Evolutionary conservation across 2,888 invertebrate species (phyloP), one percentile per base, ranked within the genome.

Genomic region (Spicauda simplicius): DNA sequence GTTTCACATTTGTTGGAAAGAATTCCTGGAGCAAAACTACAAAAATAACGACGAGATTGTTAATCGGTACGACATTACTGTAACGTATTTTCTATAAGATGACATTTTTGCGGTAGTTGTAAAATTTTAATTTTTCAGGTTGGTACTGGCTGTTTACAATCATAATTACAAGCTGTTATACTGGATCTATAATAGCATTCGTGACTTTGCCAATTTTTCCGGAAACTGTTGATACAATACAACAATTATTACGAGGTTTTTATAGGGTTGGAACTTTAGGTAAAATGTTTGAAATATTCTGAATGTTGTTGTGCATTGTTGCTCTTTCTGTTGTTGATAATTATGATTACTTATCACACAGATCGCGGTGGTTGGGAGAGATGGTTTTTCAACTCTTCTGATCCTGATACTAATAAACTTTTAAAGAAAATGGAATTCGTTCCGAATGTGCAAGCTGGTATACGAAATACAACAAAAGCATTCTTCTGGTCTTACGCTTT

Each of bases 71-170:
- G 45, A 85, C 71, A 37, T 12, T 37, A 37, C 4, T 37, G 11
- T 12, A 37, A 12, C 12, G 37, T 37, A 7, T 1, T 33, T 33
- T 8, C 10, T 33, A 8, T 33, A 33, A 33, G 8, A 7, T 10
- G 1, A 33, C 33, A n/a, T n/a, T n/a, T n/a, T n/a, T 33, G 10
- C 10, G 8, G 33, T 33, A 33, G 33, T 33, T 33, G 33, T 37
- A 48, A 1, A n/a, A 25, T 60, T 59, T 14, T 0, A 2, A 12
- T 56, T 8, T 64, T 84, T 68, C 72, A 96, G 96, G 95, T 68
- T 95, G 95, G 88, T 97, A 97, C 83, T 97, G 97, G 97, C 82
- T 97, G n/a, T 97, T 97, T 76, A 97, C 97, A 3, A 97, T 97
- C 50, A 97, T 97, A 63, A 95, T 97, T 60, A 97, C 97, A 0